Evolutionary conservation across 2,113 vertebrate species (phyloP).

Genomic region (Ploceus nigricollis): DNA sequence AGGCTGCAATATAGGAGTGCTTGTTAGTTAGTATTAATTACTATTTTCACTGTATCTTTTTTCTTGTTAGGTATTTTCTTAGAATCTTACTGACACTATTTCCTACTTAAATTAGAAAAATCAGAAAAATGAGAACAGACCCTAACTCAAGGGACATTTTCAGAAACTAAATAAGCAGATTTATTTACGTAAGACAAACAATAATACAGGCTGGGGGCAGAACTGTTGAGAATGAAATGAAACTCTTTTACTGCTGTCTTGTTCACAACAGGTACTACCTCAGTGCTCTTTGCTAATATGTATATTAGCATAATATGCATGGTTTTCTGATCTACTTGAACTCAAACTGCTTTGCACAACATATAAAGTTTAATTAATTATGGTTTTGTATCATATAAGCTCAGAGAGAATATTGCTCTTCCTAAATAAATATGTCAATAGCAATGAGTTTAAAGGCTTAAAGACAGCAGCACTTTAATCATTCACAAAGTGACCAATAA

Average conservation of each 20-base stretch:
- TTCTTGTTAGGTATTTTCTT: background rate
- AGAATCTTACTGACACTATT: background rate
- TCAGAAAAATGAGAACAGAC: background rate
- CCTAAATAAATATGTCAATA: background rate
- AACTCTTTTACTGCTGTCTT: background rate
- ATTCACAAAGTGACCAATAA: background rate
- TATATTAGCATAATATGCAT: too few relatives aligned
- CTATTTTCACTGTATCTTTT: background rate
- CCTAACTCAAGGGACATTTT: background rate
- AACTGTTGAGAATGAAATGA: background rate
- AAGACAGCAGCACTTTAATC: background rate
- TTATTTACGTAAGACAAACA: background rate
- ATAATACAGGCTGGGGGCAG: background rate
- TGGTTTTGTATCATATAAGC: background rate
- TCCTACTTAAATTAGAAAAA: background rate
- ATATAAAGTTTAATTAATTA: background rate
- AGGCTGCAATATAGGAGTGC: background rate
- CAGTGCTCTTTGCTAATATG: background rate
- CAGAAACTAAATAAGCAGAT: background rate
- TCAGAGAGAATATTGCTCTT: background rate
- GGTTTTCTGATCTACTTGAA: background rate
- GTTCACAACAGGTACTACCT: background rate
- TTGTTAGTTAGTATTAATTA: background rate
- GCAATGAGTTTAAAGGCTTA: background rate
- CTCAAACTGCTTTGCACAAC: background rate